Conservation (phyloP, 2,888 invertebrate species). For the Apotomis capreana region DNA sequence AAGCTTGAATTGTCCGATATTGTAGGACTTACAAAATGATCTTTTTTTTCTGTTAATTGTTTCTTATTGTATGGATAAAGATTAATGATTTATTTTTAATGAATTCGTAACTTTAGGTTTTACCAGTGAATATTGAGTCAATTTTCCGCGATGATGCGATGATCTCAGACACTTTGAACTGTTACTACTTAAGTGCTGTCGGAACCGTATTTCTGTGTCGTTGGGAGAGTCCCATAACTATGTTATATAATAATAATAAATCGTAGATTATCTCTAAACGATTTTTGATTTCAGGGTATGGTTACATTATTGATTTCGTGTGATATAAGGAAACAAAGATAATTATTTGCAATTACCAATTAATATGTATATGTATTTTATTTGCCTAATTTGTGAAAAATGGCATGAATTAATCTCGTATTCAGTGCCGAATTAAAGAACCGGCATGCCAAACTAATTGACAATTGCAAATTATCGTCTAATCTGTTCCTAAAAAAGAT, state of each 20-base stretch:
- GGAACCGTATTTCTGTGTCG: conserved; percentile 50
- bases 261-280: conserved; percentile 55
- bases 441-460: too few species aligned
- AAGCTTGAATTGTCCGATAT: conserved; percentile 63
- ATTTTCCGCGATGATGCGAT: conserved; percentile 71
- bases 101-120: conserved; percentile 53
- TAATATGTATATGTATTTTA: too few species aligned
- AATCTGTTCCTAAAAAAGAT: conserved; percentile 4
- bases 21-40: conserved; percentile 63
- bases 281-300: conserved; percentile 59
- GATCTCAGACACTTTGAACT: conserved; percentile 76
- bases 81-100: conserved; percentile 53
- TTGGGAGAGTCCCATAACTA: conserved; percentile 53
- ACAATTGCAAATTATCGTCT: too few species aligned
- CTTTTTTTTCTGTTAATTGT: conserved; percentile 59
- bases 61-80: conserved; percentile 57
- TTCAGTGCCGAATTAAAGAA: too few species aligned
- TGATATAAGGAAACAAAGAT: conserved; percentile 4
- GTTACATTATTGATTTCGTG: conserved; percentile 16
- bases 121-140: conserved; percentile 74
- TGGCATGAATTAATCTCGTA: too few species aligned
- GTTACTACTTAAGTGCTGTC: conserved; percentile 63
- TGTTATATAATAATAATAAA: conserved; percentile 56
- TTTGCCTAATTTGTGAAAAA: too few species aligned
- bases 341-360: too few species aligned